Evolutionary conservation across 2,888 invertebrate genomes (phyloP).

Genomic region (Allygus modestus): DNA sequence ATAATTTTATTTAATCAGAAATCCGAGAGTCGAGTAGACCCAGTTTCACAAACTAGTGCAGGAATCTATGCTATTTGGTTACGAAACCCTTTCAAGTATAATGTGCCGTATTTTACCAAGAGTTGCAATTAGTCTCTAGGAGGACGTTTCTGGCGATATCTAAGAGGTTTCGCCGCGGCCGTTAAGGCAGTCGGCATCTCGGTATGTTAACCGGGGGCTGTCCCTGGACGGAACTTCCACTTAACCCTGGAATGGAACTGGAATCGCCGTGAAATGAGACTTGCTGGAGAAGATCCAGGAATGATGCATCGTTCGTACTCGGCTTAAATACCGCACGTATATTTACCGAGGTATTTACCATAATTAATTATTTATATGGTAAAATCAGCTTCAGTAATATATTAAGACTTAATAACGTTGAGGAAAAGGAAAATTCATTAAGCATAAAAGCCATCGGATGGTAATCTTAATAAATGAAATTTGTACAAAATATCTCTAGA

Average conservation of each 20-base stretch:
- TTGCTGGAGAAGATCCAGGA: constrained; percentile 36
- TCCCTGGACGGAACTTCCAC: neutral
- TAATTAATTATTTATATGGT: too few relatives aligned
- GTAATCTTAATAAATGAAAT: too few relatives aligned
- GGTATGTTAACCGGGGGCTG: constrained; percentile 15
- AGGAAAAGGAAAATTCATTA: too few relatives aligned
- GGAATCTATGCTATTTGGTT: neutral
- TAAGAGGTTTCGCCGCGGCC: neutral
- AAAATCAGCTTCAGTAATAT: too few relatives aligned
- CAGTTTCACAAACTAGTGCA: neutral
- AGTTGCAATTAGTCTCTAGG: constrained; percentile 2
- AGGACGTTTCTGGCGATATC: constrained; percentile 11
- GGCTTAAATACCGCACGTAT: neutral
- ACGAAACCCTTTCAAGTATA: neutral
- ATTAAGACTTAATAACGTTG: too few relatives aligned
- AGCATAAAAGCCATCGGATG: too few relatives aligned
- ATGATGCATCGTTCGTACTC: neutral
- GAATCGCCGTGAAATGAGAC: constrained; percentile 51
- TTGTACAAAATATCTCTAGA: too few relatives aligned
- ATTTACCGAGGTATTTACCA: neutral
- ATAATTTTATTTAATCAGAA: neutral
- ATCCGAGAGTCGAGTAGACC: too few relatives aligned
- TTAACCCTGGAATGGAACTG: constrained; percentile 39
- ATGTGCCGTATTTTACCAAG: neutral
- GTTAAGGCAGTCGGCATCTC: neutral